phyloP scores from a whole-genome alignment of 2,113 vertebrate genomes.

The Callorhinus ursinus region DNA sequence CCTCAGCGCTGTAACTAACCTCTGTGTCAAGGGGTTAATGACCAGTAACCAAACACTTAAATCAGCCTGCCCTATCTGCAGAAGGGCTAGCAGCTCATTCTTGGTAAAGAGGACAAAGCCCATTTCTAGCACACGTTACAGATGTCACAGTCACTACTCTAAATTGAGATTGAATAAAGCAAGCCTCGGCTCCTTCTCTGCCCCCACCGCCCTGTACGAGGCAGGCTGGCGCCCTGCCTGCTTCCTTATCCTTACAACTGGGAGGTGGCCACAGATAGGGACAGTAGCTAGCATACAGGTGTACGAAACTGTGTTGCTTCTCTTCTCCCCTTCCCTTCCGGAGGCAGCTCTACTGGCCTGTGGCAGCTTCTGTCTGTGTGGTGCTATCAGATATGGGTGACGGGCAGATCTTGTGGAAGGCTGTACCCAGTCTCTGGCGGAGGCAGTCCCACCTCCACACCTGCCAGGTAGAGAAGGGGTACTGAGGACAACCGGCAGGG shows the following conservation, averaged over 20 bases:
- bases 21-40: slow-evolving; percentile 49
- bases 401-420: background rate
- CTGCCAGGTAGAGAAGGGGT: background rate
- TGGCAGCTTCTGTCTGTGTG: background rate
- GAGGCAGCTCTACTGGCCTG: no score
- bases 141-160: background rate
- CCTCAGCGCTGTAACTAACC: slow-evolving; percentile 14
- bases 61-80: slow-evolving; percentile 46
- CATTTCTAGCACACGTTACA: slow-evolving; percentile 33
- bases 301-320: background rate
- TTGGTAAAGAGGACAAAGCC: slow-evolving; percentile 2
- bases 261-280: background rate
- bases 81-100: slow-evolving; percentile 39
- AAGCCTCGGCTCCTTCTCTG: background rate
- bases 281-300: background rate
- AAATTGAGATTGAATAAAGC: slow-evolving; percentile 58
- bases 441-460: rapidly evolving
- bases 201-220: background rate
- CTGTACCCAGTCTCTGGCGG: background rate
- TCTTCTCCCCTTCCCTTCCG: background rate
- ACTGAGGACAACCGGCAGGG: background rate
- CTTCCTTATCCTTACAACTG: background rate
- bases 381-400: background rate
- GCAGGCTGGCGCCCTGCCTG: background rate
- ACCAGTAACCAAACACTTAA: slow-evolving; percentile 65